Evolutionary conservation across 2,113 vertebrate genomes (phyloP).

Genomic region (Chlamydotis undulata): DNA sequence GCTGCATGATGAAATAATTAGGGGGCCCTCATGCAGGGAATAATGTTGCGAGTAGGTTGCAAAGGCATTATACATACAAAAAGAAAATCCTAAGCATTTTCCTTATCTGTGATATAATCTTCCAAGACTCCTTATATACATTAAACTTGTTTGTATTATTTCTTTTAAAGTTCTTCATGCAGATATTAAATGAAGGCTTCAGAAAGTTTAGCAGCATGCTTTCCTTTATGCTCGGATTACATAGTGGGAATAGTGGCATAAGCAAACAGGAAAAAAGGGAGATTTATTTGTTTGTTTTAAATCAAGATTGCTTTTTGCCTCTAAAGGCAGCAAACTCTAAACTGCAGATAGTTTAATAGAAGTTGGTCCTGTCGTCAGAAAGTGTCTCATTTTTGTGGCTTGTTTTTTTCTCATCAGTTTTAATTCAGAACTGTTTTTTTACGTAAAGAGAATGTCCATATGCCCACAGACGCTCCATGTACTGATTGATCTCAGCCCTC

Average conservation of each 20-base stretch:
- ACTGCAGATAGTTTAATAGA: neutral
- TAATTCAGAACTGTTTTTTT: neutral
- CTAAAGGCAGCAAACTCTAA: slow-evolving; percentile 1
- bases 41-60: slow-evolving; percentile 71
- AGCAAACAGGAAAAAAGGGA: slow-evolving; percentile 50
- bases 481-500: neutral
- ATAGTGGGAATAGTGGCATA: slow-evolving; percentile 36
- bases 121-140: slow-evolving; percentile 51
- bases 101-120: slow-evolving; percentile 72
- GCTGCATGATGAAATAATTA: slow-evolving; percentile 93
- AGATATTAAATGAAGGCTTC: slow-evolving; percentile 50
- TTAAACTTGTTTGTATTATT: slow-evolving; percentile 64
- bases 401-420: slow-evolving; percentile 12
- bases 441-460: neutral
- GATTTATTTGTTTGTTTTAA: slow-evolving; percentile 62
- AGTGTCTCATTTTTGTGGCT: slow-evolving; percentile 4
- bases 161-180: slow-evolving; percentile 51
- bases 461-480: rapidly evolving
- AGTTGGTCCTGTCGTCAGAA: slow-evolving; percentile 22
- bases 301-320: slow-evolving; percentile 56
- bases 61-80: slow-evolving; percentile 72
- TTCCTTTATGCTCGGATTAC: slow-evolving; percentile 51
- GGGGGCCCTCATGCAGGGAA: slow-evolving; percentile 78
- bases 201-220: slow-evolving; percentile 13
- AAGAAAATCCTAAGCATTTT: slow-evolving; percentile 71